Evolutionary conservation across 2,797 vertebrate species (phyloP), one percentile per base, ranked within the genome.

Genomic region (Channa striata): DNA sequence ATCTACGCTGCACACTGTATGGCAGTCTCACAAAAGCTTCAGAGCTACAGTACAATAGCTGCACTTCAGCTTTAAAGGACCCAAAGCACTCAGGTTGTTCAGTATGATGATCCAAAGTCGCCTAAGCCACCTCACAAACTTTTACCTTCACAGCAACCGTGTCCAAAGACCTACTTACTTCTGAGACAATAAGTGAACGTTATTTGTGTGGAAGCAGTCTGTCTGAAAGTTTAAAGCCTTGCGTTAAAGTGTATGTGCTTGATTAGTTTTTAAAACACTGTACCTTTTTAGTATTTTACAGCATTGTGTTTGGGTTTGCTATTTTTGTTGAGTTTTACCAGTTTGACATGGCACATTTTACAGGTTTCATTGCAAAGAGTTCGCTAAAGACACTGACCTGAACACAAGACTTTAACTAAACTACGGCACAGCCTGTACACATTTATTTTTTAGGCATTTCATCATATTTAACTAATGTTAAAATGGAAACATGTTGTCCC

Each of bases 21-120:
- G 58, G 78, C 48, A 51, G 76, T 66, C 70, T 66, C 13, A 39
- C 21, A 74, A 60, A 72, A 53, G 19, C 54, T 46, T 47, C 53
- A 52, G 48, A 82, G 67, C 68, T 78, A 19, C 25, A 30, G 25
- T 44, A 19, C 51, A 46, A 39, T 5, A 61, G 42, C 42, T 77
- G 51, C 63, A 42, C 66, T 66, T 25, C 68, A 76, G 68, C 72
- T 64, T 66, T 51, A 69, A 30, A 80, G 63, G 52, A 67, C 68
- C 25, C 34, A 68, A 74, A 67, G 37, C 76, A 76, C 90, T 92
- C 89, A 91, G 91, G 88, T 90, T 80, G 83, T 84, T 85, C 34
- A 50, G 66, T 36, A 62, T 57, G 47, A 72, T 39, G 52, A 77
- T 75, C 72, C 49, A 75, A 80, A 78, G 78, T 78, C 13, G 43